A percentile compares a stretch with the other conserved stretches of the same genome.
These are phyloP conservation scores for Branchellion lobata DNA, from an alignment of 2,888 invertebrate species.

Conservation along the genomic window DNA sequence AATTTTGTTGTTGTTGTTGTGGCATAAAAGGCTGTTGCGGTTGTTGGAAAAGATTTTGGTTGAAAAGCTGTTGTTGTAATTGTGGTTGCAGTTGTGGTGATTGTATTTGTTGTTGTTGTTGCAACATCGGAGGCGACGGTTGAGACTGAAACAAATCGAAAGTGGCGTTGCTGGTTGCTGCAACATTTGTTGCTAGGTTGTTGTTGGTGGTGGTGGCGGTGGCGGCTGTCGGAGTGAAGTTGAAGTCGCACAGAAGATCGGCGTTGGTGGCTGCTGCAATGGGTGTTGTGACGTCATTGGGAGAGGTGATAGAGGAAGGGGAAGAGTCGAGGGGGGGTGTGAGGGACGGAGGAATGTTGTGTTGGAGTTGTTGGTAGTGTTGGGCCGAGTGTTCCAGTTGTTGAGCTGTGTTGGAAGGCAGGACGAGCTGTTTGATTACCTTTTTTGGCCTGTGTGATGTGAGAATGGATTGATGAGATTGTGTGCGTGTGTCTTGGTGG, in stretches of 20 bases:
- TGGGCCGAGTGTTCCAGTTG: background rate
- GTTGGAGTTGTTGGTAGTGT: constrained; percentile 10
- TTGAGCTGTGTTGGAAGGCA: background rate
- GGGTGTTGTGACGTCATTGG: background rate
- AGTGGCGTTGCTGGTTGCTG: background rate
- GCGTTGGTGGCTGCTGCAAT: constrained; percentile 16
- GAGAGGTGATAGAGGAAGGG: background rate
- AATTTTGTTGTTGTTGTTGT: background rate
- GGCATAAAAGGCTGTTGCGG: background rate
- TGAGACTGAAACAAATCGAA: constrained; percentile 6
- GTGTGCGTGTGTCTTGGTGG: background rate
- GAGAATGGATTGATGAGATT: background rate
- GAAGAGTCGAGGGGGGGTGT: background rate
- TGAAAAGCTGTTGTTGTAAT: too few species aligned
- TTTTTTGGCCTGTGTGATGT: background rate
- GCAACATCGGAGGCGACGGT: background rate
- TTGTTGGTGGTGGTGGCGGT: too few species aligned
- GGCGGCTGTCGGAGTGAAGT: too few species aligned
- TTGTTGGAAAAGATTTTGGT: background rate
- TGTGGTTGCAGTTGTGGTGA: constrained; percentile 12
- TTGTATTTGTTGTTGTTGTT: background rate
- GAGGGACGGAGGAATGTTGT: background rate
- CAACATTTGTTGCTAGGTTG: background rate
- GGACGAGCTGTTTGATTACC: background rate
- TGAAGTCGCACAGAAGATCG: constrained; percentile 31